Conservation (phyloP, 2,797 vertebrate genomes). For the Ptychobarbus kaznakovi region DNA sequence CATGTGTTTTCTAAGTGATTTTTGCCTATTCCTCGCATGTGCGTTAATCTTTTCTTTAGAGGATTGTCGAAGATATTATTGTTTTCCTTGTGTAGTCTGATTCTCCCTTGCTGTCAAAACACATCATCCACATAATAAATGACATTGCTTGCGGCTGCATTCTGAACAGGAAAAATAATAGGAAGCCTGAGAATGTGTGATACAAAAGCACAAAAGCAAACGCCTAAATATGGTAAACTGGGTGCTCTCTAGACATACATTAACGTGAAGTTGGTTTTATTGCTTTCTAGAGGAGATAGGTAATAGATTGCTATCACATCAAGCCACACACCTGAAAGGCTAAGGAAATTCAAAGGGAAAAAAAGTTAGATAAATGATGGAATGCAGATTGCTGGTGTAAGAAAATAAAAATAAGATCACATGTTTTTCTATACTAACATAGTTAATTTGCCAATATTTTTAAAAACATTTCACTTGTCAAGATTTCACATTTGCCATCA, state of each 20-base stretch:
- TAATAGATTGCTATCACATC: conserved; percentile 8
- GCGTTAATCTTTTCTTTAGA: neutral
- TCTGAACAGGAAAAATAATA: neutral
- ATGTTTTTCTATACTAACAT: neutral
- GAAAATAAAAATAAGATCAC: neutral
- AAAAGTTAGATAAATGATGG: neutral
- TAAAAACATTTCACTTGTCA: neutral
- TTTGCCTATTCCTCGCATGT: neutral
- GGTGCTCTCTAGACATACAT: neutral
- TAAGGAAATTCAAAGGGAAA: neutral
- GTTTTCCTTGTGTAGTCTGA: conserved; percentile 9
- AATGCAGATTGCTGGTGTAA: neutral
- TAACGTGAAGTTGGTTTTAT: conserved; percentile 11
- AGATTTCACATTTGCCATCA: neutral
- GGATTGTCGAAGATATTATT: neutral
- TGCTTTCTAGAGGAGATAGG: neutral
- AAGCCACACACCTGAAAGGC: neutral
- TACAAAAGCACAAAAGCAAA: neutral
- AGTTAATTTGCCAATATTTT: neutral
- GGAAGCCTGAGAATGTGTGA: neutral
- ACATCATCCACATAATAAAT: conserved; percentile 17
- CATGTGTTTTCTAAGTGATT: neutral
- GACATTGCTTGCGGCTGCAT: neutral
- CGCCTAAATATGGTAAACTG: neutral
- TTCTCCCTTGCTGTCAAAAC: neutral